phyloP scores from a whole-genome alignment of 2,113 vertebrate species.

The Coptodon rendalli region DNA sequence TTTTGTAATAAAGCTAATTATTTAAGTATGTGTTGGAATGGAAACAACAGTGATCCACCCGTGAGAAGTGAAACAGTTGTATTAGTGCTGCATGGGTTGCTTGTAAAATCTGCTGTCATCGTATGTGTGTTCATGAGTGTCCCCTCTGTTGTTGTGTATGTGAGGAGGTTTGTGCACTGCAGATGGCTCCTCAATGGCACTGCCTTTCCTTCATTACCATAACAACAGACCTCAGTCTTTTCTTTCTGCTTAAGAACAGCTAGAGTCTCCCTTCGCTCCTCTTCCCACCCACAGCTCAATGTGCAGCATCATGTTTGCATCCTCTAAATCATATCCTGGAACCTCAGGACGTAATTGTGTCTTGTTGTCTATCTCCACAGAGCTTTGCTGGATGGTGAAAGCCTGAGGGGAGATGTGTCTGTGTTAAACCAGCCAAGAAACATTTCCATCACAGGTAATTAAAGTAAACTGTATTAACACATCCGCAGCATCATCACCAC shows the following conservation, averaged over 20 bases:
- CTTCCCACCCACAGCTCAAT: not conserved
- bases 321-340: not conserved
- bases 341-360: not conserved
- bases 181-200: conserved; percentile 66
- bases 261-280: not conserved
- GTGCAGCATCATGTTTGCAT: not conserved
- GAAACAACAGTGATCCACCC: not conserved
- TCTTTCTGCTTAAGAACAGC: conserved; percentile 30
- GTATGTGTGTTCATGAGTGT: not conserved
- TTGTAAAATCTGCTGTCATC: conserved; percentile 13
- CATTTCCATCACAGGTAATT: conserved; percentile 42
- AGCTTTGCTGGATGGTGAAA: conserved; percentile 67
- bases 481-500: rapidly evolving
- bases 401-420: conserved; percentile 11
- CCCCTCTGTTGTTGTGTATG: not conserved
- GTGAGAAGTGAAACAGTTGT: conserved; percentile 4
- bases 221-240: conserved; percentile 56
- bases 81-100: conserved; percentile 44
- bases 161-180: conserved; percentile 31
- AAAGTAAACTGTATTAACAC: not conserved
- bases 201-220: conserved; percentile 64
- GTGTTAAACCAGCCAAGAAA: conserved; percentile 24
- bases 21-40: conserved; percentile 16
- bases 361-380: conserved; percentile 44
- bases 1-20: not conserved